Percentiles rank a stretch among this genome's conserved stretches.
phyloP scores from a whole-genome alignment of 2,888 invertebrate species.

The Hypsopygia costalis region DNA sequence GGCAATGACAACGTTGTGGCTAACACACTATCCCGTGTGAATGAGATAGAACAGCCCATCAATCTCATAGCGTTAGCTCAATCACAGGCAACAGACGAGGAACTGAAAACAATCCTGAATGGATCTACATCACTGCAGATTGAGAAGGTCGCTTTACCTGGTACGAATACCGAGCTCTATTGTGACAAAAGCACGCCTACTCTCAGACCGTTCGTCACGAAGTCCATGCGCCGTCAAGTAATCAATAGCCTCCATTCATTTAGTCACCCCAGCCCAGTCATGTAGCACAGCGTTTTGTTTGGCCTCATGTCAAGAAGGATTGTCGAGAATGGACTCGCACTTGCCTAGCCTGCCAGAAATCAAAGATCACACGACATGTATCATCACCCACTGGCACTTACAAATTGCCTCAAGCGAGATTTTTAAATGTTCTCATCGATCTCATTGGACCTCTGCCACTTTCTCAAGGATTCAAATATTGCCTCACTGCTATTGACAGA shows the following conservation, averaged over 20 bases:
- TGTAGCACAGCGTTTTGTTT: slow-evolving; percentile 37
- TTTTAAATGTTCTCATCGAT: slow-evolving; percentile 20
- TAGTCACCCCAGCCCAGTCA: slow-evolving; percentile 24
- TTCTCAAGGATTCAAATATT: slow-evolving; percentile 17
- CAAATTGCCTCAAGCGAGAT: slow-evolving; percentile 26
- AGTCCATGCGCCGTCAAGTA: slow-evolving; percentile 15
- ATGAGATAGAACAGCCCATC: slow-evolving; percentile 13
- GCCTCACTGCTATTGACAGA: slow-evolving; percentile 31
- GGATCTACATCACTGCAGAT: slow-evolving; percentile 19
- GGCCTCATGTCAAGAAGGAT: slow-evolving; percentile 40
- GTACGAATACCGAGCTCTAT: slow-evolving; percentile 12
- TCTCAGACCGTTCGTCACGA: slow-evolving; percentile 23
- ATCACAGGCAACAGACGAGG: slow-evolving; percentile 16
- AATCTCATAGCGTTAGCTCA: slow-evolving; percentile 12
- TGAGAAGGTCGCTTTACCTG: slow-evolving; percentile 12
- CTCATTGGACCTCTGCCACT: slow-evolving; percentile 24
- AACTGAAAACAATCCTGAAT: slow-evolving; percentile 12
- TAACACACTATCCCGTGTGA: slow-evolving; percentile 29
- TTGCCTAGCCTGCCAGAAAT: slow-evolving; percentile 37
- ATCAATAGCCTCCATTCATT: slow-evolving; percentile 25
- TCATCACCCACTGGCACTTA: slow-evolving; percentile 25
- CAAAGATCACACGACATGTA: slow-evolving; percentile 36
- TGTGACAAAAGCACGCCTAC: slow-evolving; percentile 22
- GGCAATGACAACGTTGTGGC: slow-evolving; percentile 26
- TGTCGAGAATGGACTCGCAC: slow-evolving; percentile 29